A percentile compares a stretch with the other conserved stretches of the same genome.
Conservation (phyloP, 2,888 invertebrate genomes). For the Agrochola lota region DNA sequence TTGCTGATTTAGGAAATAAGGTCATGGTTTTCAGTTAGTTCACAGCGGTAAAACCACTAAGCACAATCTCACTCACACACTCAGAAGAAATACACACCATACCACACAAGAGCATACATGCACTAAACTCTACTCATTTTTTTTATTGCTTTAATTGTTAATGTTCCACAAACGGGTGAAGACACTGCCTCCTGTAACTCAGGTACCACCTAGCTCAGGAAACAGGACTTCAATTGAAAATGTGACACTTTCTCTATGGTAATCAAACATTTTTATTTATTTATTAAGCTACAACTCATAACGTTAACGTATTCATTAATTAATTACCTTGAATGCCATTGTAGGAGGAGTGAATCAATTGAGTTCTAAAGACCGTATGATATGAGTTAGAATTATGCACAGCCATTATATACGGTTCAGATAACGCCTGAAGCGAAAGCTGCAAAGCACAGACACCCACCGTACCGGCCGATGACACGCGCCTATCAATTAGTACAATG, state of each 20-base stretch:
- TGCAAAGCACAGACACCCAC: constrained; percentile 42
- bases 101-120: too few species aligned
- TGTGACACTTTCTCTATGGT: not conserved
- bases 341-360: constrained; percentile 58
- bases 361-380: constrained; percentile 62
- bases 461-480: constrained; percentile 65
- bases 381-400: constrained; percentile 49
- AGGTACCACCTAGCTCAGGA: not conserved
- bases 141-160: not conserved
- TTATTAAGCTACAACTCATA: not conserved
- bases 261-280: not conserved
- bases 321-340: constrained; percentile 73
- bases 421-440: constrained; percentile 62
- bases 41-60: not conserved
- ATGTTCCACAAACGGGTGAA: too few species aligned
- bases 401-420: constrained; percentile 67
- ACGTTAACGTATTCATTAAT: not conserved
- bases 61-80: not conserved
- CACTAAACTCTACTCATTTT: not conserved
- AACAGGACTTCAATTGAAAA: not conserved
- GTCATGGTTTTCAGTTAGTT: not conserved
- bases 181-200: not conserved
- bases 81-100: not conserved
- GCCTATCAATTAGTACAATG: constrained; percentile 69
- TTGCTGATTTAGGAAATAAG: not conserved